A percentile compares a stretch with the other conserved stretches of the same genome.
Conservation (phyloP, 2,797 vertebrate species). For the Ceryle rudis region DNA sequence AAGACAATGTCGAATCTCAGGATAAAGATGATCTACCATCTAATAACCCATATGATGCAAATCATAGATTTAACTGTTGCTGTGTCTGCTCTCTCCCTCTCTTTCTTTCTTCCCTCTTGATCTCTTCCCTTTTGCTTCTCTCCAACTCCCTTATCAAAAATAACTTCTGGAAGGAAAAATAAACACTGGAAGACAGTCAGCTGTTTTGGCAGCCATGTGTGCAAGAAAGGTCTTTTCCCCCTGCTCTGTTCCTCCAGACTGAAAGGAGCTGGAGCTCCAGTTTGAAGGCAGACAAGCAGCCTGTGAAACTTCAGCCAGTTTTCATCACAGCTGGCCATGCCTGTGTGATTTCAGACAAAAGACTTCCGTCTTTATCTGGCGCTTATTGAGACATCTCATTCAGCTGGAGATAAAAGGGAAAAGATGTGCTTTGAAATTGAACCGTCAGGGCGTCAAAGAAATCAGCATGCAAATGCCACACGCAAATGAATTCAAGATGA, state of each 20-base stretch:
- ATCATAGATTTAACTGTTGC: neutral
- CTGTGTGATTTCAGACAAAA: conserved; percentile 80
- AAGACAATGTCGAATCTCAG: neutral
- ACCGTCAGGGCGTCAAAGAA: conserved; percentile 71
- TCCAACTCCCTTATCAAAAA: conserved; percentile 38
- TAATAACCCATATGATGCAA: conserved; percentile 11
- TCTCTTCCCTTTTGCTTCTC: neutral
- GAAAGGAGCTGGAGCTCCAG: conserved; percentile 58
- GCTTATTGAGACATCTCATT: conserved; percentile 83
- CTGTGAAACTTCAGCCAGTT: conserved; percentile 82
- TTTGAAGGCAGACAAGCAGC: conserved; percentile 77
- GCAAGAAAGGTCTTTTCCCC: conserved; percentile 51
- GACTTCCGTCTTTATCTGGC: conserved; percentile 84
- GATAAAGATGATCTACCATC: neutral
- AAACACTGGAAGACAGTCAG: conserved; percentile 46
- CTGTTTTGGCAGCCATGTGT: conserved; percentile 50
- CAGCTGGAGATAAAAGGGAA: conserved; percentile 80
- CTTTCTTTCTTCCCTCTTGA: neutral
- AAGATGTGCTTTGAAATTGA: conserved; percentile 82
- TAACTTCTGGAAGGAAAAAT: conserved; percentile 54
- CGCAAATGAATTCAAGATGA: conserved; percentile 73
- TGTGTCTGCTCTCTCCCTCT: neutral
- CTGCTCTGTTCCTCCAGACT: conserved; percentile 56
- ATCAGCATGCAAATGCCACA: conserved; percentile 78
- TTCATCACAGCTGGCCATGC: conserved; percentile 82